phyloP scores from a whole-genome alignment of 2,113 vertebrate genomes.

The Seriola quinqueradiata region DNA sequence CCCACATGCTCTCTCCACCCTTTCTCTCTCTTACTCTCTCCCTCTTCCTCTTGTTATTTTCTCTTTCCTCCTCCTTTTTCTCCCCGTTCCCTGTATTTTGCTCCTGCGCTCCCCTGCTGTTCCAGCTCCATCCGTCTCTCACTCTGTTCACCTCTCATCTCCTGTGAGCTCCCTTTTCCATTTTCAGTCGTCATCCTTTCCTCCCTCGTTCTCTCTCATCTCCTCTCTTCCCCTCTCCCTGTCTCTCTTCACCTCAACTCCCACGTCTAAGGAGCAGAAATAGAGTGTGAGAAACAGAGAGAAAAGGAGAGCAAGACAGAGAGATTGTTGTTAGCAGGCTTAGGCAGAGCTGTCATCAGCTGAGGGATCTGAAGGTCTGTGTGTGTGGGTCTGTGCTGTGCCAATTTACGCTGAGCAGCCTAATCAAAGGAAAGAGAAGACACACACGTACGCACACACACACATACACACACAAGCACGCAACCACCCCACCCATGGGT shows the following conservation, averaged over 20 bases:
- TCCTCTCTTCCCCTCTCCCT: slow-evolving; percentile 42
- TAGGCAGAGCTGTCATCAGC: slow-evolving; percentile 83
- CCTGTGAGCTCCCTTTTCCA: slow-evolving; percentile 55
- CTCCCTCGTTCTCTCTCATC: slow-evolving; percentile 58
- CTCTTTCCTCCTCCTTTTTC: slow-evolving; percentile 17
- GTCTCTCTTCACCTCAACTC: slow-evolving; percentile 74
- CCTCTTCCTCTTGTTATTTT: slow-evolving; percentile 53
- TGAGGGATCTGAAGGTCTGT: slow-evolving; percentile 81
- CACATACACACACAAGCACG: slow-evolving; percentile 14
- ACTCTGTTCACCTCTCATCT: slow-evolving; percentile 70
- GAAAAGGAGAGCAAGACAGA: slow-evolving; percentile 68
- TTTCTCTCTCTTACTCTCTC: slow-evolving; percentile 29
- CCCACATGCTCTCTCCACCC: slow-evolving; percentile 58
- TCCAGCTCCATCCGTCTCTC: slow-evolving; percentile 62
- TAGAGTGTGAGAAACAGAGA: slow-evolving; percentile 68
- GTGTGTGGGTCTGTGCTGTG: slow-evolving; percentile 73
- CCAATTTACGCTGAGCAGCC: slow-evolving; percentile 82
- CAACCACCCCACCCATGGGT: slow-evolving; percentile 46
- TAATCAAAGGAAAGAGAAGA: slow-evolving; percentile 80
- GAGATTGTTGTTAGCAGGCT: slow-evolving; percentile 76
- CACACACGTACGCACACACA: slow-evolving; percentile 29
- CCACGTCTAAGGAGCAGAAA: slow-evolving; percentile 77
- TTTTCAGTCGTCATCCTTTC: slow-evolving; percentile 54
- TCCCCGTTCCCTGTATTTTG: slow-evolving; percentile 40
- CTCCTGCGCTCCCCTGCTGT: slow-evolving; percentile 59